Evolutionary conservation across 2,888 invertebrate species (phyloP).

Genomic region (Heliconius ismenius): DNA sequence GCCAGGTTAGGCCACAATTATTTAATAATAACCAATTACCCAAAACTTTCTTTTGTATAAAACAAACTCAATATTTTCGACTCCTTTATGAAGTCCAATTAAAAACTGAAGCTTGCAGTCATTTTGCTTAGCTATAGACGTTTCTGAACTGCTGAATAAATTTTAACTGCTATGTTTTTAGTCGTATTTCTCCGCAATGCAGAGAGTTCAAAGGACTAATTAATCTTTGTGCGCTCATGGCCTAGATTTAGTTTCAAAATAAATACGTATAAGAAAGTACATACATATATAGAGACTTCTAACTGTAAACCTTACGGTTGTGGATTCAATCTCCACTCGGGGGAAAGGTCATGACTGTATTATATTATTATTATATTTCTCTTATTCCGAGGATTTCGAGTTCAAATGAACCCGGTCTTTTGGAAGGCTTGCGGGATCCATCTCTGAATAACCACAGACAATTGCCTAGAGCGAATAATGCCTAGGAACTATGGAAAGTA

Average conservation of each 20-base stretch:
- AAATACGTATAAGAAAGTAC: slow-evolving; percentile 4
- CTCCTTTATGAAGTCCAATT: slow-evolving; percentile 10
- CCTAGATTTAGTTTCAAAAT: slow-evolving; percentile 29
- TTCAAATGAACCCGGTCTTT: no score
- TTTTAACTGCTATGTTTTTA: slow-evolving; percentile 28
- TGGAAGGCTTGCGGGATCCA: no score
- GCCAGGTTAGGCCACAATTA: neutral
- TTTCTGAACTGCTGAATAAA: slow-evolving; percentile 6
- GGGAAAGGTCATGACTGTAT: neutral
- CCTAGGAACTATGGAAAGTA: no score
- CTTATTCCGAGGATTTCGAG: no score
- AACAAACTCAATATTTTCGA: neutral
- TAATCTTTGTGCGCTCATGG: slow-evolving; percentile 34
- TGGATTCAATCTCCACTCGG: neutral
- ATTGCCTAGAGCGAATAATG: no score
- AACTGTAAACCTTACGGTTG: neutral
- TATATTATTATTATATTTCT: no score
- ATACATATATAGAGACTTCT: neutral
- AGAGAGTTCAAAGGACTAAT: slow-evolving; percentile 41
- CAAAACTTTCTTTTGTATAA: neutral
- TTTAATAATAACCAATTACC: neutral
- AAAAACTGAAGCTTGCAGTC: slow-evolving; percentile 14
- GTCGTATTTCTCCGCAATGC: slow-evolving; percentile 41
- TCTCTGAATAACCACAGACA: no score
- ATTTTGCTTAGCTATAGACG: slow-evolving; percentile 16